Evolutionary conservation across 2,888 invertebrate species (phyloP).

Genomic region (Parapristionchus giblindavisi): DNA sequence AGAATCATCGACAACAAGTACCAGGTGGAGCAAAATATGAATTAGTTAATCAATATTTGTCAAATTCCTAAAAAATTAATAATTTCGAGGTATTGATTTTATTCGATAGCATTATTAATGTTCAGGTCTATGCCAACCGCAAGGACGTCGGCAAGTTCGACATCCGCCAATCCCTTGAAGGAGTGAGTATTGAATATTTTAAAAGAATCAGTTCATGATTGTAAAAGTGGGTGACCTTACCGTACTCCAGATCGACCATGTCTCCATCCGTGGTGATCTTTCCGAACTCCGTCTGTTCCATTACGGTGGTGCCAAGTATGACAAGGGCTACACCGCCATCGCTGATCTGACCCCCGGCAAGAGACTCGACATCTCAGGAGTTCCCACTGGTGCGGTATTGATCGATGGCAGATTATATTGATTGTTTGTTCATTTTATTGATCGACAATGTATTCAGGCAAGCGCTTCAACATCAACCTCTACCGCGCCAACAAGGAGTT

Average conservation of each 20-base stretch:
- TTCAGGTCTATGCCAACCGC: constrained; percentile 67
- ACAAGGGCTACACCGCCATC: constrained; percentile 64
- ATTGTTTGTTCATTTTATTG: neutral
- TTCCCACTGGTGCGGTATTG: constrained; percentile 58
- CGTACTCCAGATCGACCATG: constrained; percentile 61
- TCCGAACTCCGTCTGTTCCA: constrained; percentile 65
- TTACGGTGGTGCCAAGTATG: constrained; percentile 66
- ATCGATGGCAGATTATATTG: neutral
- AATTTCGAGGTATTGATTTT: neutral
- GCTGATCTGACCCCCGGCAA: constrained; percentile 66
- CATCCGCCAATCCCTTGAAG: constrained; percentile 61
- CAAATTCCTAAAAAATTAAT: neutral
- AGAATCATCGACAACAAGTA: constrained; percentile 65
- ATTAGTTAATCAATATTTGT: neutral
- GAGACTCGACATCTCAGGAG: constrained; percentile 65
- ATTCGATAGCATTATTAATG: neutral
- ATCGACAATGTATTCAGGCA: constrained; percentile 49
- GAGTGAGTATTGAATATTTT: constrained; percentile 50
- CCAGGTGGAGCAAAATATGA: constrained; percentile 44
- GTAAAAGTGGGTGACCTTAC: neutral
- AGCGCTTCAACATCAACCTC: constrained; percentile 66
- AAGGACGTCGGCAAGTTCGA: constrained; percentile 66
- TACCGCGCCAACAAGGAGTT: constrained; percentile 64
- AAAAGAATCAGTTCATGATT: neutral
- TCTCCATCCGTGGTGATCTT: constrained; percentile 67